Conservation (phyloP, 2,113 vertebrate genomes). For the Calidris pygmaea region DNA sequence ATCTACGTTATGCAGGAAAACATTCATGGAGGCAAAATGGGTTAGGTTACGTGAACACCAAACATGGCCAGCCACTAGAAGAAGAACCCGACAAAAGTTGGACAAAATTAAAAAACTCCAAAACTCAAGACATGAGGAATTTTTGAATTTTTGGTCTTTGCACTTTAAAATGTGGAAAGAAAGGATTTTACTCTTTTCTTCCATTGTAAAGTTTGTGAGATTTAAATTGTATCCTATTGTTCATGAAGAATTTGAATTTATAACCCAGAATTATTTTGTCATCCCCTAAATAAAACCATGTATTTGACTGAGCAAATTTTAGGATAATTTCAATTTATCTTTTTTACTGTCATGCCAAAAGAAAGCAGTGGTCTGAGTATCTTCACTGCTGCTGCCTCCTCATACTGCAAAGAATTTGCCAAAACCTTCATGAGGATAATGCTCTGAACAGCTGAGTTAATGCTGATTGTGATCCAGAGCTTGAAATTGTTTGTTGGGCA, state of each 20-base stretch:
- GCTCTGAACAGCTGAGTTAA: neutral
- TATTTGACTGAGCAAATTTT: neutral
- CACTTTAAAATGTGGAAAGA: neutral
- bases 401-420: neutral
- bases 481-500: neutral
- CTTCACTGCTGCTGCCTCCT: neutral
- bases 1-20: neutral
- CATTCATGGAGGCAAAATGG: neutral
- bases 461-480: neutral
- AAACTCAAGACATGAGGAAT: neutral
- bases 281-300: neutral
- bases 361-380: neutral
- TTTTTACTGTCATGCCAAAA: neutral
- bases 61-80: neutral
- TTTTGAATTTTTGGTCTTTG: neutral
- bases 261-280: slow-evolving; percentile 31
- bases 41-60: neutral
- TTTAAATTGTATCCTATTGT: neutral
- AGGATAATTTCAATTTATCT: neutral
- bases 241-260: neutral
- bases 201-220: neutral
- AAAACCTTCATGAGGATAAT: neutral
- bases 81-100: neutral
- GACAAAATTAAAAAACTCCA: neutral
- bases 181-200: neutral